Evolutionary conservation across 2,113 vertebrate genomes (phyloP).

Genomic region (Arenaria interpres): DNA sequence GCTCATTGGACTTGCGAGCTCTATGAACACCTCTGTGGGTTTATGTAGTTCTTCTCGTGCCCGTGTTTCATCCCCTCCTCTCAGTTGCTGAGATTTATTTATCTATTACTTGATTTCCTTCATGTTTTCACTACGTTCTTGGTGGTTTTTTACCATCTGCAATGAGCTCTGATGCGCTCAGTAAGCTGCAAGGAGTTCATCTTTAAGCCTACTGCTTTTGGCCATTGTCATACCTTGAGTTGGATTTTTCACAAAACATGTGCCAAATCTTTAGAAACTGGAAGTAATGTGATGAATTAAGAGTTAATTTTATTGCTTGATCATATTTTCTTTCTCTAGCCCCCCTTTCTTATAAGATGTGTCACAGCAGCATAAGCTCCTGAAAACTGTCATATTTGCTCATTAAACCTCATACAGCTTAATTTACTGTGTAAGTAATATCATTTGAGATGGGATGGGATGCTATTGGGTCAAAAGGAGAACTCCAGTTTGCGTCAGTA

Average conservation of each 20-base stretch:
- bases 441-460: neutral
- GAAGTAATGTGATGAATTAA: neutral
- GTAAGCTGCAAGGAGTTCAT: neutral
- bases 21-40: neutral
- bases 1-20: accelerated
- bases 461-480: neutral
- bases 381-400: neutral
- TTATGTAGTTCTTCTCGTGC: neutral
- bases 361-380: neutral
- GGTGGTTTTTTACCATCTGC: neutral
- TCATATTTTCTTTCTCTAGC: neutral
- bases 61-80: neutral
- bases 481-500: neutral
- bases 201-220: neutral
- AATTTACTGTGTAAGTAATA: neutral
- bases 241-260: neutral
- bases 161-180: neutral
- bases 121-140: neutral
- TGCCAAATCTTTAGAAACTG: neutral
- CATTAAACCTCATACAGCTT: neutral
- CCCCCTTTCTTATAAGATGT: neutral
- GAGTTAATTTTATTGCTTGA: neutral
- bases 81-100: neutral
- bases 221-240: neutral
- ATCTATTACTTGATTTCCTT: neutral